Base-by-base conservation (phyloP, 2,888 invertebrate genomes). In the Myopa tessellatipennis region DNA sequence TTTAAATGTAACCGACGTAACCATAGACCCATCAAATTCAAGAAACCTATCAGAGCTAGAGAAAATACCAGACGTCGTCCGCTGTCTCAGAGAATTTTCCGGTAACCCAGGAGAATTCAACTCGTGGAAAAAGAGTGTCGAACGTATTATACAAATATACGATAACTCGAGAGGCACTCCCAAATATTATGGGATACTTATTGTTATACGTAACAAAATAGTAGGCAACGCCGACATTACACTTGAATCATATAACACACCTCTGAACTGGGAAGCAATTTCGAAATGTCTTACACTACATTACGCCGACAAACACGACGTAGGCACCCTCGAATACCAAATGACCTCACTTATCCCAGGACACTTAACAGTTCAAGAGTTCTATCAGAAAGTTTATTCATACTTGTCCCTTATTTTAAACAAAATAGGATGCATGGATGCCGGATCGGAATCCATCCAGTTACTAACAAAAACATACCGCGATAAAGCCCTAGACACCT, bases 341-440 rank as follows among this genome's bases (percentile, higher is more conserved):
- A 77, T 81, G 77, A 77, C 78, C 5, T 65, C 79, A 0, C 45
- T 79, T 4, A 45, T 77, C 3, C 79, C 79, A 40, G 74, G 76
- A 8, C 52, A 10, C 40, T 14, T 38, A 1, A 34, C 68, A 0
- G n/a, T 77, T 18, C 72, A 67, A 52, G 72, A 75, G 4, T 78
- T 75, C 7, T 78, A 75, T 36, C 67, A 75, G 18, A 40, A 69
- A 34, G 77, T 74, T 8, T 77, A 74, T 14, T 61, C 61, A 12
- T 63, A 79, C 26, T 26, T 79, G 14, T 79, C 79, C 4, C 65
- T 78, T 7, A 77, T 76, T 55, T 50, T 79, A 3, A 79, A 79
- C 18, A 79, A 79, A n/a, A n/a, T 72, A 34, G 58, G 58, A 36
- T 72, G 72, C 38, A 60, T 72, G 60, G 60, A 72, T 12, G 52